A percentile compares a stretch with the other conserved stretches of the same genome.
These are phyloP conservation scores for Habroteleia sp. DNA, from an alignment of 2,888 invertebrate genomes.

Conservation along the genomic window DNA sequence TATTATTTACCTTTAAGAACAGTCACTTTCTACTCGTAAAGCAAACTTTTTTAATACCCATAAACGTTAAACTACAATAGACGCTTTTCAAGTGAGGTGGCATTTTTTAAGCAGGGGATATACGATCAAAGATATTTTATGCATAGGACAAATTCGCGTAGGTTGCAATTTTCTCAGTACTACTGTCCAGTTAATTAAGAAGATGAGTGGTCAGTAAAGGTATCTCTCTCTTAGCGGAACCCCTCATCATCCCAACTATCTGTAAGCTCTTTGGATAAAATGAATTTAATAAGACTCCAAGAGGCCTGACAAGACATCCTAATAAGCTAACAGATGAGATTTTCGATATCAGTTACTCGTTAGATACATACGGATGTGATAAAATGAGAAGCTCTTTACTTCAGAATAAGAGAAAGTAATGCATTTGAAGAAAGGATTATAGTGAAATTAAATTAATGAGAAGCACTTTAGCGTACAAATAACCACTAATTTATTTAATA, in stretches of 20 bases:
- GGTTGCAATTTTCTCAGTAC: conserved; percentile 4
- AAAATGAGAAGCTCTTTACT: conserved; percentile 3
- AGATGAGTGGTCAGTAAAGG: conserved; percentile 43
- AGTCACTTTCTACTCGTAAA: conserved; percentile 25
- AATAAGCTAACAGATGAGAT: conserved; percentile 66
- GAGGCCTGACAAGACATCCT: conserved; percentile 70
- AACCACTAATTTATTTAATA: too few species aligned
- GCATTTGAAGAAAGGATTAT: background rate
- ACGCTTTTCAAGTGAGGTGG: background rate
- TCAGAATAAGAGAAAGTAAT: conserved; percentile 9
- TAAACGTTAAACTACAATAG: conserved; percentile 4
- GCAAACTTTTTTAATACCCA: background rate
- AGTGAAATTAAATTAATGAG: too few species aligned
- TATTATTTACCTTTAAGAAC: conserved; percentile 5
- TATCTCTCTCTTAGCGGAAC: conserved; percentile 34
- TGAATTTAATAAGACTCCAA: conserved; percentile 73
- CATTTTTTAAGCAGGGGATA: background rate
- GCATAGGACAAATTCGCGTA: background rate
- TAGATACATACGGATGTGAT: conserved; percentile 11
- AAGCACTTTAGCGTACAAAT: too few species aligned
- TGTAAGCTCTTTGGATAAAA: conserved; percentile 48
- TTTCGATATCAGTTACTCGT: conserved; percentile 42
- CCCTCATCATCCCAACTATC: conserved; percentile 38
- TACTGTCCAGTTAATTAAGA: conserved; percentile 33
- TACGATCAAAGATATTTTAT: background rate